These are phyloP conservation scores for Melanotaenia trifasciata DNA, from an alignment of 2,797 vertebrate species.

Conservation along the genomic window DNA sequence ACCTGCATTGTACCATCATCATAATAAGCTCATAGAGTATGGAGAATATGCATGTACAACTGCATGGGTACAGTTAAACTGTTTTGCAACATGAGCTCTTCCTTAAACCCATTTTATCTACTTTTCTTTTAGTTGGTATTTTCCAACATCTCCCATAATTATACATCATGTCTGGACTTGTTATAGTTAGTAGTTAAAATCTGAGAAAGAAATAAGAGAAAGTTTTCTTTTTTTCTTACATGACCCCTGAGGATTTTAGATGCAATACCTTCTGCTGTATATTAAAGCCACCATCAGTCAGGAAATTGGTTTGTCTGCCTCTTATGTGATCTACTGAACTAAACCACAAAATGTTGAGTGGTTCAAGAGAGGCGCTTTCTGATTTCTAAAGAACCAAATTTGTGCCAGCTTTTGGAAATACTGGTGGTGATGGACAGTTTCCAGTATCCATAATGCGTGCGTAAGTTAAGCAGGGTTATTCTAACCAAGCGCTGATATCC, in stretches of 20 bases:
- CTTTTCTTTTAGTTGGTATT: slow-evolving; percentile 6
- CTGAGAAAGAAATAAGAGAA: slow-evolving; percentile 19
- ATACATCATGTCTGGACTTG: slow-evolving; percentile 21
- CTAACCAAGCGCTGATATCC: slow-evolving; percentile 56
- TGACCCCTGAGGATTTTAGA: slow-evolving; percentile 17
- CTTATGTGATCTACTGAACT: slow-evolving; percentile 53
- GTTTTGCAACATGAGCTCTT: slow-evolving; percentile 14
- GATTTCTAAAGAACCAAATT: slow-evolving; percentile 34
- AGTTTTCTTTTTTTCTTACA: slow-evolving; percentile 34
- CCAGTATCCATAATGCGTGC: slow-evolving; percentile 53
- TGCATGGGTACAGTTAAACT: background rate
- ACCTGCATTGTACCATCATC: background rate
- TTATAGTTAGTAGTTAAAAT: slow-evolving; percentile 15
- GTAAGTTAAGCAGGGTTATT: slow-evolving; percentile 47
- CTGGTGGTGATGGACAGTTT: slow-evolving; percentile 37
- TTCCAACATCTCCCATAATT: slow-evolving; percentile 32
- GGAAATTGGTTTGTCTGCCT: slow-evolving; percentile 57
- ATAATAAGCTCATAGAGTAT: slow-evolving; percentile 5
- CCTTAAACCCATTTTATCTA: background rate
- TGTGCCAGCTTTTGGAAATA: slow-evolving; percentile 40
- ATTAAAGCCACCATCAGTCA: slow-evolving; percentile 35
- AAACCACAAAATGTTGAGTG: slow-evolving; percentile 51
- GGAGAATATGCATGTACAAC: background rate
- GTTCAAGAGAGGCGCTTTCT: slow-evolving; percentile 47
- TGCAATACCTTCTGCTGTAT: slow-evolving; percentile 29